A percentile compares a stretch with the other conserved stretches of the same genome.
Conservation (phyloP, 2,888 invertebrate genomes). For the Drosophila siamana region DNA sequence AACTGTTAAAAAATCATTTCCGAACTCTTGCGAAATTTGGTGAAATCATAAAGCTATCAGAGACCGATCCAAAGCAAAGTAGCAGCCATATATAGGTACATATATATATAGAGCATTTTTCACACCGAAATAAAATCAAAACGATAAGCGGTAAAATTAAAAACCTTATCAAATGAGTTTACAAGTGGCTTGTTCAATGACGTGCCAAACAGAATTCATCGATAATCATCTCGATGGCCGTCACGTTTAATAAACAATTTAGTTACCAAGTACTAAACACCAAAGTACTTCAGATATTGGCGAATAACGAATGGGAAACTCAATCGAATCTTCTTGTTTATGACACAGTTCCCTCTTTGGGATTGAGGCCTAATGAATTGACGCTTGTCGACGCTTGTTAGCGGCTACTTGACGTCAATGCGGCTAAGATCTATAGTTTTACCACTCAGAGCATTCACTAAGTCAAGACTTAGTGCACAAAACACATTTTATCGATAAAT, state of each 20-base stretch:
- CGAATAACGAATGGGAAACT: constrained; percentile 9
- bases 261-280: constrained; percentile 38
- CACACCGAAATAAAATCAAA: constrained; percentile 14
- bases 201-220: constrained; percentile 12
- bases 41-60: constrained; percentile 51
- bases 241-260: constrained; percentile 56
- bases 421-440: constrained; percentile 8
- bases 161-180: constrained; percentile 34
- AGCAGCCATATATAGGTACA: constrained; percentile 6
- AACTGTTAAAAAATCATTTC: constrained; percentile 43
- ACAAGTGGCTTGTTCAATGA: constrained; percentile 42
- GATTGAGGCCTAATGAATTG: constrained; percentile 7
- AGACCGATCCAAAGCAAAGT: not conserved
- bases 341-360: constrained; percentile 35
- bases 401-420: constrained; percentile 55
- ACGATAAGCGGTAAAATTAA: constrained; percentile 35
- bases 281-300: constrained; percentile 33
- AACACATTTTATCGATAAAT: not conserved
- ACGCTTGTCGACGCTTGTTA: constrained; percentile 4
- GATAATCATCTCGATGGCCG: constrained; percentile 42
- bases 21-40: constrained; percentile 39
- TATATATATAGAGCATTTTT: not conserved
- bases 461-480: not conserved
- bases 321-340: constrained; percentile 30
- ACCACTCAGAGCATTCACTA: not conserved